Conservation (phyloP, 2,888 invertebrate species). For the Myopa tessellatipennis region DNA sequence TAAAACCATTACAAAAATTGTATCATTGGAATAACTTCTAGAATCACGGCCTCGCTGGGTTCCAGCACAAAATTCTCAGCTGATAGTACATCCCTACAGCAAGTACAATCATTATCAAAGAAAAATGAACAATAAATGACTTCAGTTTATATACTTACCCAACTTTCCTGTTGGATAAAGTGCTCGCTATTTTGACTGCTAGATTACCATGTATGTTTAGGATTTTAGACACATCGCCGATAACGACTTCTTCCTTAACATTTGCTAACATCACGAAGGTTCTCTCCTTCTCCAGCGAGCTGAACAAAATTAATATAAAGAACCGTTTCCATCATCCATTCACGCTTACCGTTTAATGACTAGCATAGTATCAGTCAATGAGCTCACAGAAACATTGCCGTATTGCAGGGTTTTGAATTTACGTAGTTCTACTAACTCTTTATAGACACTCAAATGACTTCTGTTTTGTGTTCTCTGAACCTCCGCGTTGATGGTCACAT, state of each 20-base stretch:
- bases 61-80: background rate
- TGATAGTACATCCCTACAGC: background rate
- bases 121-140: background rate
- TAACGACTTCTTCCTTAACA: background rate
- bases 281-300: background rate
- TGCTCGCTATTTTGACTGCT: background rate
- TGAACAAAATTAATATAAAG: background rate
- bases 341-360: constrained; percentile 63
- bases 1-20: background rate
- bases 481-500: constrained; percentile 72
- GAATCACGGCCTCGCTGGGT: background rate
- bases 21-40: background rate
- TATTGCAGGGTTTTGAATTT: constrained; percentile 69
- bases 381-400: constrained; percentile 69
- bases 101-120: background rate
- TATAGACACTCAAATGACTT: constrained; percentile 75
- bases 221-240: background rate
- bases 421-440: constrained; percentile 70
- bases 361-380: constrained; percentile 67
- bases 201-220: background rate
- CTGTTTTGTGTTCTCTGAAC: constrained; percentile 67
- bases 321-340: background rate
- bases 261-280: constrained; percentile 12
- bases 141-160: background rate
- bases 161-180: background rate